These are phyloP conservation scores for Myathropa florea DNA, from an alignment of 2,888 invertebrate species.

Conservation along the genomic window DNA sequence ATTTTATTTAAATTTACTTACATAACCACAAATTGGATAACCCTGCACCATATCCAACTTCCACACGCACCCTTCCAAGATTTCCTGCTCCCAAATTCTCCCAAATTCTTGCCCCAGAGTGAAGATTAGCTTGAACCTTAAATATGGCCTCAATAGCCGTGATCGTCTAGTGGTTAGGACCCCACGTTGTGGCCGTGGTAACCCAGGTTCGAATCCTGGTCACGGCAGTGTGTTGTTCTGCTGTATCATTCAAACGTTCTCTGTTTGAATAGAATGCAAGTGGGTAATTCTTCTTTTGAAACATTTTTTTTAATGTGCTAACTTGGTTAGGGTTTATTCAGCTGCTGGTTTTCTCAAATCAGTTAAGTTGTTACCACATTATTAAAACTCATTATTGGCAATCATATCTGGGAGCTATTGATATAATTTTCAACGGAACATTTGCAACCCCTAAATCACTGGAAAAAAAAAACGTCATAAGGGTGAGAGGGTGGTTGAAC, in stretches of 20 bases:
- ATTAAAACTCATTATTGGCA: background rate
- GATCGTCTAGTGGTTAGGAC: constrained; percentile 79
- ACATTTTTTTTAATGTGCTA: background rate
- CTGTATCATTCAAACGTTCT: background rate
- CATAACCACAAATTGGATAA: too few species aligned
- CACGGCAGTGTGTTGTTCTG: constrained; percentile 75
- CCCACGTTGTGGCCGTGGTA: constrained; percentile 79
- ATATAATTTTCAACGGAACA: background rate
- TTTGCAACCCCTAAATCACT: background rate
- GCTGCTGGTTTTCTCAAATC: background rate
- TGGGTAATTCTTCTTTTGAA: too few species aligned
- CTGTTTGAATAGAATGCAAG: too few species aligned
- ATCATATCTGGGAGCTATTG: background rate
- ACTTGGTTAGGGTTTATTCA: background rate
- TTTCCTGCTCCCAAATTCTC: background rate
- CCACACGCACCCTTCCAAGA: background rate
- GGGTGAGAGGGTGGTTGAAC: background rate
- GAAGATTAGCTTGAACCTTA: background rate
- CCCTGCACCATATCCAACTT: background rate
- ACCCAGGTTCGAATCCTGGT: constrained; percentile 79
- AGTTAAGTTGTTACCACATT: background rate
- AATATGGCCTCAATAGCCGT: constrained; percentile 73
- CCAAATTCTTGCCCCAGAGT: background rate
- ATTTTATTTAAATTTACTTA: too few species aligned
- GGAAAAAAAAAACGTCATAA: background rate